Conservation (phyloP, 2,797 vertebrate genomes). For the Balearica regulorum region DNA sequence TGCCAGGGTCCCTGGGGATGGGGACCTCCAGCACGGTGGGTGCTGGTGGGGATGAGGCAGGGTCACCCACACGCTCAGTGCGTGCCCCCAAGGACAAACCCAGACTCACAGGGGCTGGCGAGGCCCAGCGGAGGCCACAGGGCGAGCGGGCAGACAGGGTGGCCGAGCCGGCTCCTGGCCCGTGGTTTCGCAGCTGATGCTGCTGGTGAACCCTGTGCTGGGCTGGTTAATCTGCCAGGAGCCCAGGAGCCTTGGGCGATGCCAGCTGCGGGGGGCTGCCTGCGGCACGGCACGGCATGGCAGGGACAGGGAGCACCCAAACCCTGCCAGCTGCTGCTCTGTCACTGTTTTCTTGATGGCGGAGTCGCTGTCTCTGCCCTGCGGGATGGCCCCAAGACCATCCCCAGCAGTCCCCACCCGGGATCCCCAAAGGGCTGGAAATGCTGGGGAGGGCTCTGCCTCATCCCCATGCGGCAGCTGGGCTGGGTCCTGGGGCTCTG, state of each 20-base stretch:
- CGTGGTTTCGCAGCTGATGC: neutral
- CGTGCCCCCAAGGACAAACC: neutral
- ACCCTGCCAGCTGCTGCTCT: neutral
- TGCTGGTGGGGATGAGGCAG: neutral
- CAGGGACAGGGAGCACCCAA: neutral
- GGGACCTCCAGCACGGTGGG: accelerated
- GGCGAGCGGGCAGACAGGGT: accelerated
- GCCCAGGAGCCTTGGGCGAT: neutral
- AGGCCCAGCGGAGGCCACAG: neutral
- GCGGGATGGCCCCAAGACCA: neutral
- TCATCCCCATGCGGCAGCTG: accelerated
- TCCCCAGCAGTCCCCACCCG: neutral
- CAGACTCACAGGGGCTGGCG: accelerated
- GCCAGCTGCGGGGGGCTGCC: neutral
- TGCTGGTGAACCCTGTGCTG: neutral
- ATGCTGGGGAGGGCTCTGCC: neutral
- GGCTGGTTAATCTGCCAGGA: neutral
- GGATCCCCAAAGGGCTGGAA: neutral
- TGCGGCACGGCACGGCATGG: too few species aligned
- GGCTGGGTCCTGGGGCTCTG: neutral
- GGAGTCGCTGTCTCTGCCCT: neutral
- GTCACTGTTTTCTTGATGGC: neutral
- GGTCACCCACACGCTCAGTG: neutral
- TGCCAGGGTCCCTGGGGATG: too few species aligned
- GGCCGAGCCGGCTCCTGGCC: neutral